Evolutionary conservation across 2,113 vertebrate genomes (phyloP).

Genomic region (Mobula birostris): DNA sequence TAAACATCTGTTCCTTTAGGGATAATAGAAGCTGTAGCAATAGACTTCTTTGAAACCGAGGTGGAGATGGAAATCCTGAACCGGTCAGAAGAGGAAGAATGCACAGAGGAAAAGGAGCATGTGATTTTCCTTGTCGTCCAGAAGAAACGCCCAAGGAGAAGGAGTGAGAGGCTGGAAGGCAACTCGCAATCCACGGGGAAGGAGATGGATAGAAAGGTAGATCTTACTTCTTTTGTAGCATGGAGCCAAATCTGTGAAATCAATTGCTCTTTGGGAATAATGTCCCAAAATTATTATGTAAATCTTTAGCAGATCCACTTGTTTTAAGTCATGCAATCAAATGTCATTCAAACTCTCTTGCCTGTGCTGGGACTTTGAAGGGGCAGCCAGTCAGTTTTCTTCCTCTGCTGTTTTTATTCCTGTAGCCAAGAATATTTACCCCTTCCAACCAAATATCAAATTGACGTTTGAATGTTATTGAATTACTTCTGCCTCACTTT

Average conservation of each 20-base stretch:
- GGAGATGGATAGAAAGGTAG: slow-evolving; percentile 27
- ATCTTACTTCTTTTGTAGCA: neutral
- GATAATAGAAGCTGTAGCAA: slow-evolving; percentile 60
- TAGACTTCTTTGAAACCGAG: slow-evolving; percentile 61
- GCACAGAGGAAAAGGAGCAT: slow-evolving; percentile 62
- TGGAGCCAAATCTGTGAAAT: neutral
- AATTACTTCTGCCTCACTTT: neutral
- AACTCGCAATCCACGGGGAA: neutral
- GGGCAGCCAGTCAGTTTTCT: neutral
- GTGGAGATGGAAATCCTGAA: slow-evolving; percentile 59
- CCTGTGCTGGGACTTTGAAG: neutral
- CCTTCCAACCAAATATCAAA: neutral
- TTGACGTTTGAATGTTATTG: neutral
- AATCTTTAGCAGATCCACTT: neutral
- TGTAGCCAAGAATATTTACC: neutral
- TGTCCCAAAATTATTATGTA: neutral
- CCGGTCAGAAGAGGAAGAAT: slow-evolving; percentile 56
- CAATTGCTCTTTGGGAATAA: neutral
- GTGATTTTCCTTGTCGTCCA: slow-evolving; percentile 62
- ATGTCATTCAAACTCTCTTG: no score
- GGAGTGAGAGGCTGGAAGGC: slow-evolving; percentile 39
- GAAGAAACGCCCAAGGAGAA: slow-evolving; percentile 40
- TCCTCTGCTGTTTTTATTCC: neutral
- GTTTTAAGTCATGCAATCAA: neutral
- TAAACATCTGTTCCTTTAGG: slow-evolving; percentile 42